Evolutionary conservation across 2,797 vertebrate species (phyloP).

Genomic region (Sebastes trivittatus): DNA sequence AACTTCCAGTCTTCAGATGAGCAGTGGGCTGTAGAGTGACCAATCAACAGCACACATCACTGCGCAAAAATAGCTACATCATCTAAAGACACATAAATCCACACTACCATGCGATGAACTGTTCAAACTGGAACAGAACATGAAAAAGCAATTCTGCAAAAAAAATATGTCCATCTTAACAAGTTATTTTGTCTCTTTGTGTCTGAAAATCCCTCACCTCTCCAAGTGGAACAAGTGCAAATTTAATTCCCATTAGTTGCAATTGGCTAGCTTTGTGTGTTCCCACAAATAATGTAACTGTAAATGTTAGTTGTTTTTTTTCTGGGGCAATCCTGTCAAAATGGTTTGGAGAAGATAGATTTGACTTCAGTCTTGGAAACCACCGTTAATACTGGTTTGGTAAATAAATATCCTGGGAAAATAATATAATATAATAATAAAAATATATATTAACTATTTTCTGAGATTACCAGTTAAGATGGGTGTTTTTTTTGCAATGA

Average conservation of each 20-base stretch:
- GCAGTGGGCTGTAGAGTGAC: background rate
- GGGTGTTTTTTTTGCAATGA: slow-evolving; percentile 28
- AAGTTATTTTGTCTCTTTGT: background rate
- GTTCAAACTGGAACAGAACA: slow-evolving; percentile 15
- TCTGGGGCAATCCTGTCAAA: background rate
- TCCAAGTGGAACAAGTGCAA: background rate
- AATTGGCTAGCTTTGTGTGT: background rate
- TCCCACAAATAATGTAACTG: background rate
- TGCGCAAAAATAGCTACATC: slow-evolving; percentile 39
- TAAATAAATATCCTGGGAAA: background rate
- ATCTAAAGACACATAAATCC: slow-evolving; percentile 13
- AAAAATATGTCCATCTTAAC: slow-evolving; percentile 35
- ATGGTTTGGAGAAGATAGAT: background rate
- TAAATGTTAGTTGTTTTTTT: background rate
- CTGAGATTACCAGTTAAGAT: slow-evolving; percentile 19
- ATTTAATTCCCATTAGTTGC: background rate
- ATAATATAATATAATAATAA: background rate
- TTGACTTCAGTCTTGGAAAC: background rate
- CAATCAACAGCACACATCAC: slow-evolving; percentile 52
- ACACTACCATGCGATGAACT: slow-evolving; percentile 41
- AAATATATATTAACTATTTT: background rate
- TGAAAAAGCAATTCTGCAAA: slow-evolving; percentile 27
- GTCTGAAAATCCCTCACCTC: background rate
- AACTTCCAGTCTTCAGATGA: slow-evolving; percentile 24
- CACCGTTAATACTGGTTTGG: background rate